These are phyloP conservation scores for Stigmatopora argus DNA, from an alignment of 2,113 vertebrate genomes.

Conservation along the genomic window DNA sequence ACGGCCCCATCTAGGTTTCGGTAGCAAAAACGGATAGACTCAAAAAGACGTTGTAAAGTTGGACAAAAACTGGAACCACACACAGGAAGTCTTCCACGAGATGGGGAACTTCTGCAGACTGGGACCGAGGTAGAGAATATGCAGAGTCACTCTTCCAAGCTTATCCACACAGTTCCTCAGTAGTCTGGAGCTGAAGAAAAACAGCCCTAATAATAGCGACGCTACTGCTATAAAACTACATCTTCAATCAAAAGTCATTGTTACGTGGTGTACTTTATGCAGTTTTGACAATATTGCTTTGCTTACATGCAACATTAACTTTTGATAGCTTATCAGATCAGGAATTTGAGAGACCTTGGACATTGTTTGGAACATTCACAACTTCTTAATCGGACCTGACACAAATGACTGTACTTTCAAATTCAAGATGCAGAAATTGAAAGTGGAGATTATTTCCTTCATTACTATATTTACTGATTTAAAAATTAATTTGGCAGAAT, in stretches of 20 bases:
- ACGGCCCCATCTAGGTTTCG: no score
- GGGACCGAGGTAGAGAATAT: no score
- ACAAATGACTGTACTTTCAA: not conserved
- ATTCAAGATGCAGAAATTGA: not conserved
- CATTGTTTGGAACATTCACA: slow-evolving; percentile 48
- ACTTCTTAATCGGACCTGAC: slow-evolving; percentile 5
- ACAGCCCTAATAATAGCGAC: not conserved
- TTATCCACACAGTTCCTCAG: no score
- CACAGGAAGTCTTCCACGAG: no score
- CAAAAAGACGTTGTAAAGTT: no score
- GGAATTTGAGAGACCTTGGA: slow-evolving; percentile 65
- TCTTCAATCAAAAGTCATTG: not conserved
- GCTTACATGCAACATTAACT: slow-evolving; percentile 25
- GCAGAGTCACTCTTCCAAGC: no score
- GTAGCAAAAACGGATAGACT: no score
- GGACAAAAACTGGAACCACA: no score
- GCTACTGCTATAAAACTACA: not conserved
- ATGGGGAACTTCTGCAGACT: no score
- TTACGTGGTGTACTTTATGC: not conserved
- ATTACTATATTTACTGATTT: not conserved
- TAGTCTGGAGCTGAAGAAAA: no score
- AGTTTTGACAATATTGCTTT: slow-evolving; percentile 6
- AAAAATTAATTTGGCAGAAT: not conserved
- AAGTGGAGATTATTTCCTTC: not conserved
- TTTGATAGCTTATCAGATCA: slow-evolving; percentile 59